phyloP scores from a whole-genome alignment of 2,113 vertebrate genomes.

The Lagenorhynchus albirostris region DNA sequence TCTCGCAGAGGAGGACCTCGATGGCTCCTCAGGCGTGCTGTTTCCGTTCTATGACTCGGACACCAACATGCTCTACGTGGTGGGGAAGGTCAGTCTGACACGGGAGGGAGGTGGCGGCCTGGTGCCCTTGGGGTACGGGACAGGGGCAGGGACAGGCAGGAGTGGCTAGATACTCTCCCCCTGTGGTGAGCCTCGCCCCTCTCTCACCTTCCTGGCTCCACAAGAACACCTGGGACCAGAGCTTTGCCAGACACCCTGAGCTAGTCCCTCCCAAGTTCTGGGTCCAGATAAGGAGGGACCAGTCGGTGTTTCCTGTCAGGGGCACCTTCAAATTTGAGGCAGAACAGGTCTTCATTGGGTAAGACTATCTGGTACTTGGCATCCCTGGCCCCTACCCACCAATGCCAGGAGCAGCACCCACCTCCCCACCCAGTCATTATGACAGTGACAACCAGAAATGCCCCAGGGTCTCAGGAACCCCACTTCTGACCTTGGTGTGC shows the following conservation, averaged over 20 bases:
- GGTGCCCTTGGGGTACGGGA: not conserved
- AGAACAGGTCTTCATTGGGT: not conserved
- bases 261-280: not conserved
- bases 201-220: not conserved
- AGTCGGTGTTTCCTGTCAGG: not conserved
- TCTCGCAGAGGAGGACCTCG: constrained; percentile 91
- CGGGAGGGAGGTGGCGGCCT: not conserved
- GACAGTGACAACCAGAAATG: not conserved
- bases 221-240: not conserved
- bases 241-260: not conserved
- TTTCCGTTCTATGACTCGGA: constrained; percentile 94
- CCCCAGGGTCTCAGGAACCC: not conserved
- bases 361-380: not conserved
- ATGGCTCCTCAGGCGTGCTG: constrained; percentile 90
- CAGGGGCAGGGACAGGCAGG: not conserved
- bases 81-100: constrained; percentile 88
- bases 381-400: not conserved
- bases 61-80: constrained; percentile 92
- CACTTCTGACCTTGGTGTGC: not conserved
- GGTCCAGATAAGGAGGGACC: not conserved
- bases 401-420: not conserved
- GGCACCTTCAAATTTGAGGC: not conserved
- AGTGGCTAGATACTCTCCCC: not conserved
- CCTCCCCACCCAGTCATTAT: not conserved
- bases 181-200: not conserved